Evolutionary conservation across 2,888 invertebrate genomes (phyloP), one percentile per base, ranked within the genome.

Genomic region (Alloplasta piceator): DNA sequence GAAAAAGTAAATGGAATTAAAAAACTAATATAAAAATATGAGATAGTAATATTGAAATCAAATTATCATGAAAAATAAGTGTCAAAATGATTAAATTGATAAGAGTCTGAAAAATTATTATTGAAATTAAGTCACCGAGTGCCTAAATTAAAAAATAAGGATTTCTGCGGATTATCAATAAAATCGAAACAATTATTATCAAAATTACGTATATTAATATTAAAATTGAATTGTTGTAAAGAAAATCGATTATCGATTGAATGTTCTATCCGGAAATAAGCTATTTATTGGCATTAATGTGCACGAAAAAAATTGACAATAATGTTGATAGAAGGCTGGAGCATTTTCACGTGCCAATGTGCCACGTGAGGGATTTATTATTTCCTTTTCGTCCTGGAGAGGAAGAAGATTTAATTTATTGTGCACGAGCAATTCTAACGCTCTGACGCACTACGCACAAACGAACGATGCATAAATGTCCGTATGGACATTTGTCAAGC

Each of bases 301-400:
- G 46, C 10, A 43, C 6, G 38, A 14, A 16, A 64, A 26, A 70
- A 58, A 38, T 68, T 7, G 39, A 46, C 38, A 36, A 64, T 26
- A 26, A 39, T 46, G 43, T 60, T 60, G 6, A 63, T 64, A 43
- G 52, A 16, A 61, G 12, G 46, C 10, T 9, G 6, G 43, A 12
- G n/a, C 12, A 14, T n/a, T 71, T 52, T 43, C 12, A 61, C 46
- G 55, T 16, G 58, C n/a, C 10, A 6, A 7, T 36, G 41, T 26
- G 75, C 60, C 67, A 68, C 60, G 75, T 61, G 70, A 61, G 39
- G 41, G 26, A 68, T 75, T 68, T 68, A 43, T 75, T 14, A 61
- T 52, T 55, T 12, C 9, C 7, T 39, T 48, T 9, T 46, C 46
- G 14, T 43, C 1, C 60, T 12, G 5, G 50, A 41, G 12, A 16